Evolutionary conservation across 2,888 invertebrate genomes (phyloP).

Genomic region (Brachyptera putata): DNA sequence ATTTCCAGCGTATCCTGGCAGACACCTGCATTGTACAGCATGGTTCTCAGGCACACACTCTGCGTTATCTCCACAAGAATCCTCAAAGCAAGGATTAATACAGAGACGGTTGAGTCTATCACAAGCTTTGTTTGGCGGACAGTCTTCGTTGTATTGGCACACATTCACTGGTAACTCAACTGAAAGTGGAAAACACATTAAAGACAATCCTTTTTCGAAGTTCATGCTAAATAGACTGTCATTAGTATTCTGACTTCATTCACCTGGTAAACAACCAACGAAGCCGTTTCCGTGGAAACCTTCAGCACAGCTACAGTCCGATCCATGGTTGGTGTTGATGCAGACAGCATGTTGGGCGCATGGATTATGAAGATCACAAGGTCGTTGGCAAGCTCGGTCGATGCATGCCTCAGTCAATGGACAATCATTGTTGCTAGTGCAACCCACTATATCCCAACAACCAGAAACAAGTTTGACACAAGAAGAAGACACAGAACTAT

Average conservation of each 20-base stretch:
- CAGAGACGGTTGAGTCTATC: conserved; percentile 80
- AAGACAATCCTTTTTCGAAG: no score
- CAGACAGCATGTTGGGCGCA: conserved; percentile 81
- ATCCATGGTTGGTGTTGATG: conserved; percentile 81
- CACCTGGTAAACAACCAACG: conserved; percentile 74
- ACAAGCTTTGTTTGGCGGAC: conserved; percentile 79
- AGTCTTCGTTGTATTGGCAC: conserved; percentile 88
- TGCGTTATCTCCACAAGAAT: conserved; percentile 78
- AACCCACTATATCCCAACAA: conserved; percentile 64
- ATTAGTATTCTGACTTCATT: no score
- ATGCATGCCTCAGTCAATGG: conserved; percentile 81
- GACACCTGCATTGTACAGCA: conserved; percentile 70
- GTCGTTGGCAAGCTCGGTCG: conserved; percentile 77
- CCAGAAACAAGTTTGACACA: conserved; percentile 38
- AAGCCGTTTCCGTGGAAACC: conserved; percentile 85
- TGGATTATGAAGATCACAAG: conserved; percentile 80
- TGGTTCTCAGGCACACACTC: conserved; percentile 73
- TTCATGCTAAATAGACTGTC: no score
- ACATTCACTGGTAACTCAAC: conserved; percentile 53
- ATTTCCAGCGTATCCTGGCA: conserved; percentile 69
- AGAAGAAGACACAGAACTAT: conserved; percentile 19
- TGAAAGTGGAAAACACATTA: conserved; percentile 38
- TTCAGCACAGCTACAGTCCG: conserved; percentile 80
- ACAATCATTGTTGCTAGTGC: conserved; percentile 82
- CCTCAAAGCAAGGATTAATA: conserved; percentile 73